Percentiles rank a stretch among this genome's conserved stretches.
Evolutionary conservation across 30 jellyfish, hydroid and myxozoan genomes (phyloP).

Genomic region (Chrysaora quinquecirrha): DNA sequence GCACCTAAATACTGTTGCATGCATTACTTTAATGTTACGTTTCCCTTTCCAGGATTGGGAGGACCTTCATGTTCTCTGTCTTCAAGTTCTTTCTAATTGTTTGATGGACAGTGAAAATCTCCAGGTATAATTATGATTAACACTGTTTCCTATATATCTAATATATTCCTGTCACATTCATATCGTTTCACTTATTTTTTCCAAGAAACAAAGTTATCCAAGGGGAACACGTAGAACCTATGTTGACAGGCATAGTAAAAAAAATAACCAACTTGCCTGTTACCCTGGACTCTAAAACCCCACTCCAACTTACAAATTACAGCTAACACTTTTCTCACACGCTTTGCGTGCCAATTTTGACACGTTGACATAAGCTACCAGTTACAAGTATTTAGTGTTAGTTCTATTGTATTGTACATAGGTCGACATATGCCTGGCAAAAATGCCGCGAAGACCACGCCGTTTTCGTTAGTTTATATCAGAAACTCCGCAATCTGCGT

Average conservation of each 20-base stretch:
- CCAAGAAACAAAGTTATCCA: no score
- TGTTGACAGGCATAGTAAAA: background rate
- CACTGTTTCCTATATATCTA: background rate
- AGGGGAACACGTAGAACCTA: background rate
- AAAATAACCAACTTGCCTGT: background rate
- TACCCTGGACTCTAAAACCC: background rate
- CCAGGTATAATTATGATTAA: conserved; percentile 42
- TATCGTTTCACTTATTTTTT: no score
- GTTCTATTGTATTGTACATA: no score
- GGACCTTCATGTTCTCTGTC: conserved; percentile 74
- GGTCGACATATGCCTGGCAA: no score
- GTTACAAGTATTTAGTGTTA: no score
- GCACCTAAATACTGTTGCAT: no score
- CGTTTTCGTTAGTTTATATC: no score
- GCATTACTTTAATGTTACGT: background rate
- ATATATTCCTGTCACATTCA: background rate
- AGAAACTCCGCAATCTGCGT: background rate
- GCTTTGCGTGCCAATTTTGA: no score
- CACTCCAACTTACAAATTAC: background rate
- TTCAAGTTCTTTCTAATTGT: conserved; percentile 78
- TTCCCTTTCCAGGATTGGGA: conserved; percentile 45
- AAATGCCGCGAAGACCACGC: no score
- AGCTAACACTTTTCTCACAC: no score
- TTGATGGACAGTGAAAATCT: conserved; percentile 77
- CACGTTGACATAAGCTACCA: no score